Evolutionary conservation across 2,888 invertebrate genomes (phyloP), one percentile per base, ranked within the genome.

Genomic region (Eueremaeus valkanovi): DNA sequence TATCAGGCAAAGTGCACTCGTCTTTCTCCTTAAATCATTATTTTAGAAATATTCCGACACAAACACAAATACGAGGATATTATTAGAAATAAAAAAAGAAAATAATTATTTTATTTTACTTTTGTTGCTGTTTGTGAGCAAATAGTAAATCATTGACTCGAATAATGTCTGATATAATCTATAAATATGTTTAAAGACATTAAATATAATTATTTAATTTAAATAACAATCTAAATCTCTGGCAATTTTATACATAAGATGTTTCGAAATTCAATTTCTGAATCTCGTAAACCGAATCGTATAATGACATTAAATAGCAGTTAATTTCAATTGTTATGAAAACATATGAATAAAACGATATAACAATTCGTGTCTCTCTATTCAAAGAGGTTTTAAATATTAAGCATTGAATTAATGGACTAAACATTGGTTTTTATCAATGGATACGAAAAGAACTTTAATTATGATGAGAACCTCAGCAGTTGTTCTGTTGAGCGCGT

Each of bases 381-480:
- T 2, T 3, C 8, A 21, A 21, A 29, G 33, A 63, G n/a, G 33
- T 63, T 33, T 42, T 68, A 68, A 68, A 68, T 68, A 68, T 63
- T 11, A 63, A 63, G n/a, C 55, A 55, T 55, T 68, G 16, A 63
- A 24, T 61, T 27, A n/a, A n/a, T n/a, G n/a, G n/a, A n/a, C n/a
- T n/a, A n/a, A n/a, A n/a, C n/a, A n/a, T 31, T 63, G 29, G 9
- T 63, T 63, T 63, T 9, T 55, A 11, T 55, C 27, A n/a, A 51
- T 66, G 21, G 58, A 27, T 21, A 18, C 29, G 21, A 66, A 36
- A 66, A 5, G 42, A 68, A 18, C 24, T 16, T n/a, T 68, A 68
- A 36, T 66, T 61, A 18, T 36, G 66, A 66, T 68, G 68, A 68
- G 68, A 68, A 68, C 24, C 24, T n/a, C n/a, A 42, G 21, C 68